phyloP scores from a whole-genome alignment of 2,888 invertebrate species.

The Scaptomyza cyrtandrae region DNA sequence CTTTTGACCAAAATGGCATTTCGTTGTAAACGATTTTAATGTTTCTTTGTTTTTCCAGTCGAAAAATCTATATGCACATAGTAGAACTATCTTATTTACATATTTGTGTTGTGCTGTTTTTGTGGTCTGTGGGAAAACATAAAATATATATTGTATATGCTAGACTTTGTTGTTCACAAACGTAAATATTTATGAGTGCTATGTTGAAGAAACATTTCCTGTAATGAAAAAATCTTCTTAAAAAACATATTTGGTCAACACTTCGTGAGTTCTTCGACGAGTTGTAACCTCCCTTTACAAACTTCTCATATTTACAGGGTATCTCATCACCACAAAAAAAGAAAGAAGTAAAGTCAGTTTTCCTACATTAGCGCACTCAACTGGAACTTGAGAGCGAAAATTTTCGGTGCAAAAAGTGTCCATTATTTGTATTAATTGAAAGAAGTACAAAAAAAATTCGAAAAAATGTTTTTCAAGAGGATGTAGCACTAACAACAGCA shows the following conservation, averaged over 20 bases:
- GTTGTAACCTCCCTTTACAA: too few species aligned
- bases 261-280: too few species aligned
- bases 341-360: conserved; percentile 14
- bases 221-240: not conserved
- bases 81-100: conserved; percentile 6
- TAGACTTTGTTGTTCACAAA: not conserved
- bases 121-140: conserved; percentile 2
- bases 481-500: conserved; percentile 31
- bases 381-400: conserved; percentile 68
- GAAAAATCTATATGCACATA: conserved; percentile 4
- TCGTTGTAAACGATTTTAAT: conserved; percentile 53
- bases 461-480: conserved; percentile 29
- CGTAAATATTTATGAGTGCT: not conserved
- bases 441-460: conserved; percentile 35
- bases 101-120: conserved; percentile 4
- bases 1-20: conserved; percentile 54
- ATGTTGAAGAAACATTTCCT: not conserved
- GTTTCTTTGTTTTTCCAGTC: conserved; percentile 38
- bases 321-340: not conserved
- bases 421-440: conserved; percentile 73
- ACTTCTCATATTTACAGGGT: conserved; percentile 8
- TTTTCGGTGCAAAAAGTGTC: conserved; percentile 69
- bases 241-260: not conserved
- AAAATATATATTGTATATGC: not conserved
- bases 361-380: conserved; percentile 63